Conservation (phyloP, 2,113 vertebrate genomes). For the Stegastes partitus region DNA sequence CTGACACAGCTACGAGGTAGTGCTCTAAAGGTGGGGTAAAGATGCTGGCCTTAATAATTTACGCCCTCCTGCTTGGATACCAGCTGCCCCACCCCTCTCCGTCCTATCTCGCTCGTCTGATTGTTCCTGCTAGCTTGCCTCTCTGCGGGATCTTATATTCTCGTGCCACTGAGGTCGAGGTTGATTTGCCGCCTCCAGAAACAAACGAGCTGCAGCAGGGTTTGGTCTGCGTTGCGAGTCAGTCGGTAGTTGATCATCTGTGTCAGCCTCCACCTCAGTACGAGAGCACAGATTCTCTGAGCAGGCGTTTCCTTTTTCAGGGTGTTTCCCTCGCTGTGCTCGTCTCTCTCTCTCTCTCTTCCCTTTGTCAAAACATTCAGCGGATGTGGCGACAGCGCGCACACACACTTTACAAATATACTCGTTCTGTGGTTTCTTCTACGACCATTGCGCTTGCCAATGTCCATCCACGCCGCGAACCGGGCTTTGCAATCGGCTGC, state of each 20-base stretch:
- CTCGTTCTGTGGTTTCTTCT: constrained; percentile 59
- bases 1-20: constrained; percentile 40
- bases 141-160: background rate
- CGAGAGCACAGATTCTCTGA: constrained; percentile 22
- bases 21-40: constrained; percentile 46
- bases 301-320: constrained; percentile 73
- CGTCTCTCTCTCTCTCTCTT: constrained; percentile 56
- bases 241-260: constrained; percentile 19
- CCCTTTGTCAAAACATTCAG: constrained; percentile 76
- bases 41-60: constrained; percentile 75
- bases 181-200: constrained; percentile 22
- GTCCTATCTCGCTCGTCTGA: constrained; percentile 36
- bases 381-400: constrained; percentile 72
- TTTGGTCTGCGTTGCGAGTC: constrained; percentile 6
- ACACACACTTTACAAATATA: constrained; percentile 66
- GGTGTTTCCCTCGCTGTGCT: constrained; percentile 70
- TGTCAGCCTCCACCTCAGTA: constrained; percentile 46
- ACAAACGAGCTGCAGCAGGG: constrained; percentile 4
- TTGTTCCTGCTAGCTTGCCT: constrained; percentile 26
- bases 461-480: constrained; percentile 49
- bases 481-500: constrained; percentile 30
- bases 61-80: constrained; percentile 58
- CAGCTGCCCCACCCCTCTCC: constrained; percentile 54
- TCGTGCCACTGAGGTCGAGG: constrained; percentile 25
- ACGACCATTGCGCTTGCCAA: constrained; percentile 39